These are phyloP conservation scores for Aquatica leii DNA, from an alignment of 2,888 invertebrate genomes.

Conservation along the genomic window DNA sequence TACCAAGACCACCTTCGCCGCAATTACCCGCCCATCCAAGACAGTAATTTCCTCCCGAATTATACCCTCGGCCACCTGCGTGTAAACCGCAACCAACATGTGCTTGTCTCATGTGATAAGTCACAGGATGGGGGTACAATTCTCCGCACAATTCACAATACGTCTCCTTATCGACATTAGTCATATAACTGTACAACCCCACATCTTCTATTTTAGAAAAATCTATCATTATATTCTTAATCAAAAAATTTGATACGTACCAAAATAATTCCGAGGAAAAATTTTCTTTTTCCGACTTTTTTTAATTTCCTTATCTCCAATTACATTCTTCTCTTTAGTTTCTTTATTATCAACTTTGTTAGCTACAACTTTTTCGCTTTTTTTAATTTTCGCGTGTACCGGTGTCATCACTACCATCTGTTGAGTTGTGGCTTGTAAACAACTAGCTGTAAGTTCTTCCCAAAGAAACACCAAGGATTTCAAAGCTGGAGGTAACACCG, in stretches of 20 bases:
- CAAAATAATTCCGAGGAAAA: conserved; percentile 55
- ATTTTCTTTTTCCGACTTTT: conserved; percentile 70
- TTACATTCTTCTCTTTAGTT: conserved; percentile 58
- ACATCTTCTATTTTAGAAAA: too few species aligned
- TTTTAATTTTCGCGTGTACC: conserved; percentile 48
- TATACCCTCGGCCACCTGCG: conserved; percentile 89
- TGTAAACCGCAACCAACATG: conserved; percentile 93
- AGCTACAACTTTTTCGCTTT: conserved; percentile 49
- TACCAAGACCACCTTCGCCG: conserved; percentile 83
- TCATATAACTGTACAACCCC: conserved; percentile 51
- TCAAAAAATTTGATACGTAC: conserved; percentile 39
- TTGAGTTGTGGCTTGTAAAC: conserved; percentile 71
- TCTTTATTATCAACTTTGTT: conserved; percentile 46
- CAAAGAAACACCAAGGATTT: conserved; percentile 88
- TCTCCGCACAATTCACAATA: conserved; percentile 89
- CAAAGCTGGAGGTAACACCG: conserved; percentile 85
- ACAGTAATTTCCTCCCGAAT: conserved; percentile 87
- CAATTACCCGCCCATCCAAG: conserved; percentile 90
- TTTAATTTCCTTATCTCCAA: conserved; percentile 60
- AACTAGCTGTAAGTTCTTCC: conserved; percentile 81
- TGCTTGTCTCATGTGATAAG: conserved; percentile 88
- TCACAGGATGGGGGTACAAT: conserved; percentile 79
- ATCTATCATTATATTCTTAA: too few species aligned
- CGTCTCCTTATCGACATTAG: conserved; percentile 50
- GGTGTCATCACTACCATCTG: conserved; percentile 70